These are phyloP conservation scores for Lymantria monacha DNA, from an alignment of 2,888 invertebrate genomes.

Conservation along the genomic window DNA sequence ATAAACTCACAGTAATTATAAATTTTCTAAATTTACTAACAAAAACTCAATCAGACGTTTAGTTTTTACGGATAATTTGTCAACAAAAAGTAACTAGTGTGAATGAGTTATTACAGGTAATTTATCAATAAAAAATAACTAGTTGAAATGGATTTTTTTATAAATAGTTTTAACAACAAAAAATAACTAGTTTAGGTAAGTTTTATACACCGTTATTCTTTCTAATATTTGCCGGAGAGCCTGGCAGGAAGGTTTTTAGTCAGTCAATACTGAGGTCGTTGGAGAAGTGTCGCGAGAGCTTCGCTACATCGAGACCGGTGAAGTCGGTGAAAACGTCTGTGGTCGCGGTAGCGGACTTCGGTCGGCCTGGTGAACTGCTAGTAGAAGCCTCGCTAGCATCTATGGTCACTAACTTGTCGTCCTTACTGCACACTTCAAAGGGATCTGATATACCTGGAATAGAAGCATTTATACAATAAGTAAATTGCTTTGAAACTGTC, in stretches of 20 bases:
- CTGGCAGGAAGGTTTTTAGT: conserved; percentile 73
- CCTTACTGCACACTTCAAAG: conserved; percentile 73
- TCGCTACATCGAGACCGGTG: conserved; percentile 71
- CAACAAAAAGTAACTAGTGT: too few species aligned
- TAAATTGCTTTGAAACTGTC: too few species aligned
- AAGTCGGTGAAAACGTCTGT: conserved; percentile 75
- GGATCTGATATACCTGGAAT: conserved; percentile 72
- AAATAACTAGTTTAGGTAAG: not conserved
- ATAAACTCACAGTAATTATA: too few species aligned
- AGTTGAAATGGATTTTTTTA: not conserved
- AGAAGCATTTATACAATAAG: not conserved
- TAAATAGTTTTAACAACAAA: conserved; percentile 4
- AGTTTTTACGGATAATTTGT: too few species aligned
- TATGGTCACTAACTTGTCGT: conserved; percentile 53
- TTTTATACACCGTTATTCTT: conserved; percentile 27
- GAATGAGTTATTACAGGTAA: too few species aligned
- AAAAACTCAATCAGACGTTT: too few species aligned
- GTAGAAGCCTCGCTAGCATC: conserved; percentile 54
- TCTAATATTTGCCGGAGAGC: conserved; percentile 60
- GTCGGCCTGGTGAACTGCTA: conserved; percentile 42
- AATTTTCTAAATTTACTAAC: too few species aligned
- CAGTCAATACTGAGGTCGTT: conserved; percentile 78
- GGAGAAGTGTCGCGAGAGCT: conserved; percentile 73
- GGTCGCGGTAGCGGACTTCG: conserved; percentile 53
- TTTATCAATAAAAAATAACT: too few species aligned